Conservation (phyloP, 2,888 invertebrate species). For the Scaptomyza reducta region DNA sequence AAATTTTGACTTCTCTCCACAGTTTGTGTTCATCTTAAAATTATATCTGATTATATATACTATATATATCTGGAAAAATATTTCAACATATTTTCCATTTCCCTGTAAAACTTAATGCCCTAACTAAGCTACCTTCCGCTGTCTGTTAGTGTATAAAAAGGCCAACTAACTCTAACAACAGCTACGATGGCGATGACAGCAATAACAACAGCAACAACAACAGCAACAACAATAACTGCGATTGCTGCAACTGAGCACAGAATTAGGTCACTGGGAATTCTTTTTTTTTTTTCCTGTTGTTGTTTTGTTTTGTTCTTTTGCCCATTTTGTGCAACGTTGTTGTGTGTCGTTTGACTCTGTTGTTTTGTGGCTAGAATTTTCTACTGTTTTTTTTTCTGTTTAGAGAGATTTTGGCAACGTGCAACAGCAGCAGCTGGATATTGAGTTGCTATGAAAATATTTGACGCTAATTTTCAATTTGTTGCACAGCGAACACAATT, state of each 20-base stretch:
- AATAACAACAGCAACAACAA: conserved; percentile 33
- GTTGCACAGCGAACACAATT: conserved; percentile 56
- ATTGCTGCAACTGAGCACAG: conserved; percentile 61
- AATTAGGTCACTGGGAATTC: conserved; percentile 78
- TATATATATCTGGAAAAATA: not conserved
- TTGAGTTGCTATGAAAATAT: conserved; percentile 64
- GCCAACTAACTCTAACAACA: conserved; percentile 73
- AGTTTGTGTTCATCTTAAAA: not conserved
- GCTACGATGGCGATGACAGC: conserved; percentile 58
- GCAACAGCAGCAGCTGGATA: conserved; percentile 19
- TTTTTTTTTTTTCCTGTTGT: conserved; percentile 41
- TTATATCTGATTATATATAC: not conserved
- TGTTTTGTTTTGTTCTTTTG: conserved; percentile 46
- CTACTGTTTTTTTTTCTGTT: conserved; percentile 40
- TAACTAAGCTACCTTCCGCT: not conserved
- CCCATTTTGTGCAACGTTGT: conserved; percentile 65
- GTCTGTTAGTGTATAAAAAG: conserved; percentile 49
- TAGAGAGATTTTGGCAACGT: conserved; percentile 40
- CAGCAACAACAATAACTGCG: conserved; percentile 56
- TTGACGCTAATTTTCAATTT: conserved; percentile 73
- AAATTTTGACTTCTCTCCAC: not conserved
- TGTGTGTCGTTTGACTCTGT: conserved; percentile 38
- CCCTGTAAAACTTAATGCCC: not conserved
- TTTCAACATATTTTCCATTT: not conserved
- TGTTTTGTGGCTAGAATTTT: conserved; percentile 72